Evolutionary conservation across 2,113 vertebrate species (phyloP).

Genomic region (Stigmatopora argus): DNA sequence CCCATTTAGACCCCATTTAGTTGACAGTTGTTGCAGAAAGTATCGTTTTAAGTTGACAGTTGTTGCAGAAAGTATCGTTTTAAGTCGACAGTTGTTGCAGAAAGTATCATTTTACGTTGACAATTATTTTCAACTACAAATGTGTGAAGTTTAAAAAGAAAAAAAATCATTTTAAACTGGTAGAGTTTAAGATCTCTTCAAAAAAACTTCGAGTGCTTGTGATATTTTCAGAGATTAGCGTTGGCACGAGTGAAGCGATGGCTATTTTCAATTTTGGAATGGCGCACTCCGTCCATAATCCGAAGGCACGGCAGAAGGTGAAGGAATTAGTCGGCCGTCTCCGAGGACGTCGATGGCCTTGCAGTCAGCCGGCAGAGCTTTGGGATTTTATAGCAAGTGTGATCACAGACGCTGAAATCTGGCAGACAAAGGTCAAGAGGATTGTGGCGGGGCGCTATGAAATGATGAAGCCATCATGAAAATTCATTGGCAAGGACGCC

Average conservation of each 20-base stretch:
- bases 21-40: too few relatives aligned
- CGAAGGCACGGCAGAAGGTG: neutral
- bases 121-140: too few relatives aligned
- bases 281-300: constrained; percentile 11
- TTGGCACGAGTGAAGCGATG: neutral
- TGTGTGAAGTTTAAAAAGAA: too few relatives aligned
- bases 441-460: constrained; percentile 17
- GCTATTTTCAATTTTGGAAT: neutral
- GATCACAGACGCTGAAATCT: constrained; percentile 36
- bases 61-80: too few relatives aligned
- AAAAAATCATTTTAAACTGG: too few relatives aligned
- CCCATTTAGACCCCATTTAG: too few relatives aligned
- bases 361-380: constrained; percentile 14
- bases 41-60: too few relatives aligned
- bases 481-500: constrained; percentile 28
- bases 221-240: too few relatives aligned
- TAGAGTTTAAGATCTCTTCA: too few relatives aligned
- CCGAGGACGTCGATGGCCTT: constrained; percentile 9
- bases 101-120: too few relatives aligned
- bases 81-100: too few relatives aligned
- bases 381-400: constrained; percentile 27
- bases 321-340: constrained; percentile 8
- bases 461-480: constrained; percentile 22
- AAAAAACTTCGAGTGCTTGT: too few relatives aligned
- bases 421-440: constrained; percentile 34